Base-by-base conservation (phyloP, 1,140 invertebrate species). In the Drosophila kepulauana region DNA sequence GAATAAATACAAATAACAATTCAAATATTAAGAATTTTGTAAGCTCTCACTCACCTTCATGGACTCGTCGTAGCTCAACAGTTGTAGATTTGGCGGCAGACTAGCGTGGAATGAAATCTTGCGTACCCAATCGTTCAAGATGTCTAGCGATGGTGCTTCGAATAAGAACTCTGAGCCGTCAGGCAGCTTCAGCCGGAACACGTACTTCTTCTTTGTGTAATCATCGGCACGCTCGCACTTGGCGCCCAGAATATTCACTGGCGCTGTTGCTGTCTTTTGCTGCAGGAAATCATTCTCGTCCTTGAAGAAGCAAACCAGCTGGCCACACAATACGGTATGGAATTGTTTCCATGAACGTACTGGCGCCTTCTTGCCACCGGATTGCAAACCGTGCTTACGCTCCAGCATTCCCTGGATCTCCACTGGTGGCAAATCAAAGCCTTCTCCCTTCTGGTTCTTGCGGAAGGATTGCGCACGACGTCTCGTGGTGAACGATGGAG, bases 291-390 rank as follows among this genome's bases (percentile, higher is more conserved):
- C 98, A 71, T 96, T 96, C 84, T 97, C 96, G 91, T 99, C 98
- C 91, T 98, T 98, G 94, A 99, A 99, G 96, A 99, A 99, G 93
- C 98, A 99, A 20, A 99, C 93, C 67, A 99, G 93, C 92, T 99
- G 98, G 0, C 98, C 98, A 91, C 98, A 99, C 1, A 99, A 93
- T 30, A 99, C 98, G 78, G 97, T 98, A 92, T 99, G 99, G 93
- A 97, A 98, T 54, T 95, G 95, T 86, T 99, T 99, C 99, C 99
- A 99, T 0, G 98, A 98, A 4, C 99, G 94, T 8, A 99, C 97
- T 0, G 98, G 97, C 0, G 98, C 98, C 77, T 97, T 96, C 93
- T 99, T 99, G 3, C 98, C 98, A 13, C 98, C 98, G 68, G 95
- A 96, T 75, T 98, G 97, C 3, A 98, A 93, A 81, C 99, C 97